phyloP scores from a whole-genome alignment of 2,113 vertebrate species.

The Arizona elegans region DNA sequence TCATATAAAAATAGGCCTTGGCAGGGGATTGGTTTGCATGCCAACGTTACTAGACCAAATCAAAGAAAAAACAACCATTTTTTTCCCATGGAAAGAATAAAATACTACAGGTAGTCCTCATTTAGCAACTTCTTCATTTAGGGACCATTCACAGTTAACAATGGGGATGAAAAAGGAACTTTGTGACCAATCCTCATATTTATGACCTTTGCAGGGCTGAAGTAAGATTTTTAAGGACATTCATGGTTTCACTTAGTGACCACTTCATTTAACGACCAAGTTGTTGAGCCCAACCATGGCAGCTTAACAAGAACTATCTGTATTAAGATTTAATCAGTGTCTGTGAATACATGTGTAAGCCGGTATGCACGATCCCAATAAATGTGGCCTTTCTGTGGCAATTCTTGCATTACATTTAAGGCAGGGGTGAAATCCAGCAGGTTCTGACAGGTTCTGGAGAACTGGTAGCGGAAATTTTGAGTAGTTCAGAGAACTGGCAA shows the following conservation, averaged over 20 bases:
- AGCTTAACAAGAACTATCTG: not conserved
- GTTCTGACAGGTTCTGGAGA: too few relatives aligned
- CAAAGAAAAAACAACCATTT: not conserved
- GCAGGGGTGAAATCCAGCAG: too few relatives aligned
- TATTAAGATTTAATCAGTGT: not conserved
- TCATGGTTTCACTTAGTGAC: not conserved
- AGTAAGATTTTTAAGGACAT: not conserved
- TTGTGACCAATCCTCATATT: not conserved
- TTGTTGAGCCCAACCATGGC: not conserved
- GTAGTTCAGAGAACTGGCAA: too few relatives aligned
- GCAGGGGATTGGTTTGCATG: not conserved
- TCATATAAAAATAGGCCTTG: not conserved
- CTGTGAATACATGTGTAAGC: not conserved
- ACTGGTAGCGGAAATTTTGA: too few relatives aligned
- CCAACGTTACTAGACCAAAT: not conserved
- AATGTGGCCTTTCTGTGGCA: not conserved
- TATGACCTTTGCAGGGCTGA: not conserved
- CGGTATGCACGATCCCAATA: not conserved
- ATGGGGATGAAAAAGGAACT: not conserved
- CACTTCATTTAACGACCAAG: not conserved
- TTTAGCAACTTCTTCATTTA: not conserved
- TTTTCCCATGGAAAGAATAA: not conserved
- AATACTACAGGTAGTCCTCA: not conserved
- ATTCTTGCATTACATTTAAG: not conserved
- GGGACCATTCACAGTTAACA: not conserved